Percentiles rank a stretch among this genome's conserved stretches.
phyloP scores from a whole-genome alignment of 2,797 vertebrate genomes.

The Danionella dracula region DNA sequence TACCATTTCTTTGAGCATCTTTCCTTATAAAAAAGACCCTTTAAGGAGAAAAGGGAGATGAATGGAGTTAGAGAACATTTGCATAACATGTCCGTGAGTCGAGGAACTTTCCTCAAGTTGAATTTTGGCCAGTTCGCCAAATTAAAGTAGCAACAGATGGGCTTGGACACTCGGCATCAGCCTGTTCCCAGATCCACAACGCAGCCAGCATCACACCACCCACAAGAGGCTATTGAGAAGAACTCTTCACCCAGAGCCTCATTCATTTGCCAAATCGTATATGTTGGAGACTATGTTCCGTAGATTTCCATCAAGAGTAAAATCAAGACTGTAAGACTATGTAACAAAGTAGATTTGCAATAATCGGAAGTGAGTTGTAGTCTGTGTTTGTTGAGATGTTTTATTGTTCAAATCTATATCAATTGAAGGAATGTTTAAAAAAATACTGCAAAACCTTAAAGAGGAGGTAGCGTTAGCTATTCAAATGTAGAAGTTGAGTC shows the following conservation, averaged over 20 bases:
- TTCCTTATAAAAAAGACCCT: neutral
- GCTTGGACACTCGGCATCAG: constrained; percentile 44
- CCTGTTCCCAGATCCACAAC: constrained; percentile 31
- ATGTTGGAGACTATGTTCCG: constrained; percentile 46
- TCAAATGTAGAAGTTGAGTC: constrained; percentile 10
- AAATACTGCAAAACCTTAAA: constrained; percentile 32
- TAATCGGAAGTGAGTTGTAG: constrained; percentile 64
- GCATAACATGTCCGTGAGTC: neutral
- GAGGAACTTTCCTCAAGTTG: constrained; percentile 45
- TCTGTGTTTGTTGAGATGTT: constrained; percentile 43
- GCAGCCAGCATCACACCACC: constrained; percentile 16
- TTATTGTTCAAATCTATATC: constrained; percentile 45
- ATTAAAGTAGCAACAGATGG: constrained; percentile 45
- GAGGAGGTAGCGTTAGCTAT: neutral
- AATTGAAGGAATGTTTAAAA: constrained; percentile 47
- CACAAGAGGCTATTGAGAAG: constrained; percentile 33
- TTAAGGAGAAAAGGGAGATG: neutral
- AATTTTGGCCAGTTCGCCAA: constrained; percentile 51
- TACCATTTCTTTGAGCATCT: constrained; percentile 38
- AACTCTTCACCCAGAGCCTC: constrained; percentile 24
- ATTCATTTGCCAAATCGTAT: constrained; percentile 46
- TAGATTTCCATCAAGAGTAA: constrained; percentile 48
- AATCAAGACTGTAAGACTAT: constrained; percentile 60
- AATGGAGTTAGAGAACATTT: neutral
- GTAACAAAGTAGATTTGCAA: constrained; percentile 65